Percentiles rank a stretch among this genome's conserved stretches.
These are phyloP conservation scores for Metopia argyrocephala DNA, from an alignment of 2,888 invertebrate genomes.

Conservation along the genomic window DNA sequence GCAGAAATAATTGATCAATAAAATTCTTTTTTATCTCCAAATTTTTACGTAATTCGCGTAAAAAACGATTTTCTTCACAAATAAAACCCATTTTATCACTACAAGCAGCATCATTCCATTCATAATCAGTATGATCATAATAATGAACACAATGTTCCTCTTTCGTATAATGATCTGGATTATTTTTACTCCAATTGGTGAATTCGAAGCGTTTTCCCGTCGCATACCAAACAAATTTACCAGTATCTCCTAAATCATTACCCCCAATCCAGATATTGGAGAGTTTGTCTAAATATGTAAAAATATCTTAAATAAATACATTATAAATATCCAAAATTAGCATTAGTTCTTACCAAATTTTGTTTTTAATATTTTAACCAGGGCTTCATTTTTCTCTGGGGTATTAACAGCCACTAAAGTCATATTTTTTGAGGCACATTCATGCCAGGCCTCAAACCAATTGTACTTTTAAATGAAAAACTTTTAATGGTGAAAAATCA, in stretches of 20 bases:
- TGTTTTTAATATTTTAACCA: neutral
- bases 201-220: constrained; percentile 40
- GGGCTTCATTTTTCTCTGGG: constrained; percentile 9
- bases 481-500: constrained; percentile 4
- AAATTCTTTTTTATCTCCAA: constrained; percentile 27
- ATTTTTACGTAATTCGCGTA: neutral
- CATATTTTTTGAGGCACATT: constrained; percentile 31
- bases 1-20: constrained; percentile 31
- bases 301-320: neutral
- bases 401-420: constrained; percentile 20
- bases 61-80: constrained; percentile 33
- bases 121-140: constrained; percentile 11
- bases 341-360: constrained; percentile 2
- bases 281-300: neutral
- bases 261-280: constrained; percentile 32
- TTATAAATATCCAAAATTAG: neutral
- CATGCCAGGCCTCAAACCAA: constrained; percentile 46
- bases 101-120: constrained; percentile 40
- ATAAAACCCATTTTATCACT: constrained; percentile 13
- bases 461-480: constrained; percentile 37
- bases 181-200: constrained; percentile 24
- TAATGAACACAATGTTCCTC: constrained; percentile 19
- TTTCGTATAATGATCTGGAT: constrained; percentile 3
- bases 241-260: constrained; percentile 7
- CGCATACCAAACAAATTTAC: constrained; percentile 9